Percentiles rank a stretch among this genome's conserved stretches.
These are phyloP conservation scores for Phorcus lineatus DNA, from an alignment of 2,888 invertebrate genomes.

Conservation along the genomic window DNA sequence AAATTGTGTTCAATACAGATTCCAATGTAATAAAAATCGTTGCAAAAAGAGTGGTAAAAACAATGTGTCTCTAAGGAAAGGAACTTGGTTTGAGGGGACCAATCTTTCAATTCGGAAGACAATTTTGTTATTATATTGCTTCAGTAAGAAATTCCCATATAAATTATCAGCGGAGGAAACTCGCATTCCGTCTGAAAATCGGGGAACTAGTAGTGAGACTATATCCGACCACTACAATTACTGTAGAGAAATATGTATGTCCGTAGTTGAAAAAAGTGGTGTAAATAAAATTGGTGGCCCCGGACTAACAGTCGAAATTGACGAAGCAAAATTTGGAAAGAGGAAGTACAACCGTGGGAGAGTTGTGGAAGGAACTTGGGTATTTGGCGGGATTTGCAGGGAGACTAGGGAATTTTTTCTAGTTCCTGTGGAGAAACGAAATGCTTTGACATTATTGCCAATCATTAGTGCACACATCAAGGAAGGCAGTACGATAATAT, in stretches of 20 bases:
- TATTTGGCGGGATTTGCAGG: background rate
- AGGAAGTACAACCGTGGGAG: background rate
- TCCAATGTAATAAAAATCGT: background rate
- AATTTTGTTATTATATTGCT: background rate
- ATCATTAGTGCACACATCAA: too few species aligned
- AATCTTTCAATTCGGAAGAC: background rate
- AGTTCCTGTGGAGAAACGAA: too few species aligned
- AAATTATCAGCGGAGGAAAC: background rate
- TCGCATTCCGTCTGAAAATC: background rate
- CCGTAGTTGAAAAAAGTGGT: too few species aligned
- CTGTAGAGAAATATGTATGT: too few species aligned
- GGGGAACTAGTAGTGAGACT: too few species aligned
- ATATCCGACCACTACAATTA: too few species aligned
- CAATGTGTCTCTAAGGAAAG: background rate
- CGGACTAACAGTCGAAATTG: background rate
- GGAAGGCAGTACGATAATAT: too few species aligned
- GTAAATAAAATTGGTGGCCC: background rate
- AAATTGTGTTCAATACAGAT: background rate
- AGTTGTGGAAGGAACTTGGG: conserved; percentile 18
- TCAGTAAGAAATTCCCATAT: background rate
- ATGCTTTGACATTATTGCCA: too few species aligned
- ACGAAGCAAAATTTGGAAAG: background rate
- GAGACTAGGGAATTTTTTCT: background rate
- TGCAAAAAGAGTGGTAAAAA: background rate
- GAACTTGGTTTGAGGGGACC: conserved; percentile 1